These are phyloP conservation scores for Hyphantria cunea DNA, from an alignment of 1,140 invertebrate species.

Conservation along the genomic window DNA sequence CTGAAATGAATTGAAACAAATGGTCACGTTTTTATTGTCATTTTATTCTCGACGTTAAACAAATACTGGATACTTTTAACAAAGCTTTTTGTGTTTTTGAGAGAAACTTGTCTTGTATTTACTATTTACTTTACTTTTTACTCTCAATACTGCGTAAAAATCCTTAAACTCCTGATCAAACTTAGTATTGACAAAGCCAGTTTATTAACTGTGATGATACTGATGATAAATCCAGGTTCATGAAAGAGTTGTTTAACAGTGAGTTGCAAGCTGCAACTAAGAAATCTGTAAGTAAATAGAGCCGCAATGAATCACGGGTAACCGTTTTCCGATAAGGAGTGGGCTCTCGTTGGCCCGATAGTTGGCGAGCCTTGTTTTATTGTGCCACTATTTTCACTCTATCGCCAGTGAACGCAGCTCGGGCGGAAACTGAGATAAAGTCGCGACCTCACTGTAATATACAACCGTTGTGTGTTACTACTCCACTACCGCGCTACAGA, in stretches of 20 bases:
- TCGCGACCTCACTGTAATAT: constrained; percentile 52
- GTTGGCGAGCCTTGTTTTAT: constrained; percentile 66
- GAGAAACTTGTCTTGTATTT: no score
- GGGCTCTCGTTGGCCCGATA: constrained; percentile 50
- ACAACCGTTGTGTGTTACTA: constrained; percentile 36
- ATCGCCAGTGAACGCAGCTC: constrained; percentile 63
- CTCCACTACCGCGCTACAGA: constrained; percentile 20
- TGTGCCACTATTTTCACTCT: constrained; percentile 72
- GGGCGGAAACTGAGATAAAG: constrained; percentile 74
- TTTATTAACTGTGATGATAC: no score
- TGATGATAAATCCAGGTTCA: no score
- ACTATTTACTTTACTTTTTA: no score
- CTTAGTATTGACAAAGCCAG: no score
- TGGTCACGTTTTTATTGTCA: no score
- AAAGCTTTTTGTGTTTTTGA: no score
- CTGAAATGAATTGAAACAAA: no score
- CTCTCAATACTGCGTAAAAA: no score
- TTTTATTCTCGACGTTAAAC: no score
- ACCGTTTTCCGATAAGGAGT: constrained; percentile 74
- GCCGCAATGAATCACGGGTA: constrained; percentile 64
- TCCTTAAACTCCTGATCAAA: no score
- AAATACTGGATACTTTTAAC: no score
- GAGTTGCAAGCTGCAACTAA: constrained; percentile 52
- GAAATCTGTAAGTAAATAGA: constrained; percentile 62
- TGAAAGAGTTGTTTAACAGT: constrained; percentile 30